Evolutionary conservation across 2,888 invertebrate species (phyloP), one percentile per base, ranked within the genome.

Genomic region (Temnothorax rugatulus): DNA sequence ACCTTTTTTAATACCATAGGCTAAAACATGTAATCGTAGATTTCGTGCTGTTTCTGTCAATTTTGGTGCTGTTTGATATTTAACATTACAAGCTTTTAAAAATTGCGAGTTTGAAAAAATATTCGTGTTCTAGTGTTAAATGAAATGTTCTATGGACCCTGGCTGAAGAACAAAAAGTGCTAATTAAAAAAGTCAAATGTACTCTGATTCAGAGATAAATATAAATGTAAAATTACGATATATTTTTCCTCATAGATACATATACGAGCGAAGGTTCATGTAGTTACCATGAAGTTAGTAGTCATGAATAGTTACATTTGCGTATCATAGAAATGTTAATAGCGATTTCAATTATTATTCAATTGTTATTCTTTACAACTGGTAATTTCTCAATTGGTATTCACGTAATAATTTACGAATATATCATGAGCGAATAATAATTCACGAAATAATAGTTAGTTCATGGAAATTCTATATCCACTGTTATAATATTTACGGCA

Each of bases 301-400:
- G n/a, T n/a, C n/a, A n/a, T n/a, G 4, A 52, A 76, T 38, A 41
- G 21, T 50, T 52, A 66, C 13, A 66, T 77, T 66, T 41, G n/a
- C n/a, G 25, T 34, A 47, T 41, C 21, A 50, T 50, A 52, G 38
- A 38, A 47, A 61, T 47, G n/a, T 61, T 61, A 75, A 75, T 50
- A 34, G 15, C 34, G 2, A 61, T 63, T 29, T 15, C n/a, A 44
- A 63, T 66, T 44, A 41, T 52, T 18, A 25, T 73, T 18, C 18
- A 8, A 54, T 54, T 44, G 21, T 21, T 25, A 41, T 44, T 76
- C 41, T 54, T 77, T 44, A 52, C 38, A 38, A 41, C 25, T 41
- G 11, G 2, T 47, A 41, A 66, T 38, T 76, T 47, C 38, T 52
- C 50, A 38, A 76, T 38, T 76, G 3, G 2, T 38, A 52, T 38